These are phyloP conservation scores for Melinaea marsaeus DNA, from an alignment of 2,888 invertebrate genomes.

Conservation along the genomic window DNA sequence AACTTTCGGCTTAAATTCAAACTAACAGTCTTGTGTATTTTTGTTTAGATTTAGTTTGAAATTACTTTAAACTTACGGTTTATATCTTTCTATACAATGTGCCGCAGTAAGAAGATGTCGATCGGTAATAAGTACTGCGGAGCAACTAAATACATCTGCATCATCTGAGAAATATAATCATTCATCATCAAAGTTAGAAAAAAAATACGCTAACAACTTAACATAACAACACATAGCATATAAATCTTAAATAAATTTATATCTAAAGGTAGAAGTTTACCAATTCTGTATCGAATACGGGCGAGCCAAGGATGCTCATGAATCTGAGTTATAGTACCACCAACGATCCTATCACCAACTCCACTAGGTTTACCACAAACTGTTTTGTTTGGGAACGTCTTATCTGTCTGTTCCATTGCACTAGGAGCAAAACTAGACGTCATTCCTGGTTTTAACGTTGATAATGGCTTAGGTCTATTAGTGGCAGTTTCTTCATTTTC, in stretches of 20 bases:
- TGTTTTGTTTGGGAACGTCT: slow-evolving; percentile 44
- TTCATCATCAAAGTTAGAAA: slow-evolving; percentile 4
- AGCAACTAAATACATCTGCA: slow-evolving; percentile 53
- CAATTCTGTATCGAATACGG: slow-evolving; percentile 68
- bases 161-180: slow-evolving; percentile 34
- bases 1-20: background rate
- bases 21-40: background rate
- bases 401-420: background rate
- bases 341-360: slow-evolving; percentile 59
- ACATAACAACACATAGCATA: background rate
- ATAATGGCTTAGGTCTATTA: slow-evolving; percentile 7
- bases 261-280: slow-evolving; percentile 22
- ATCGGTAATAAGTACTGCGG: slow-evolving; percentile 73
- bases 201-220: no score
- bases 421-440: background rate
- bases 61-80: slow-evolving; percentile 33
- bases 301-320: slow-evolving; percentile 81
- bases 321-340: slow-evolving; percentile 69
- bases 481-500: slow-evolving; percentile 12
- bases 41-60: background rate
- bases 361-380: slow-evolving; percentile 44
- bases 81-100: slow-evolving; percentile 63
- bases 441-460: background rate
- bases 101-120: slow-evolving; percentile 78
- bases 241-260: no score